Evolutionary conservation across 2,797 vertebrate species (phyloP).

Genomic region (Cryptoprocta ferox): DNA sequence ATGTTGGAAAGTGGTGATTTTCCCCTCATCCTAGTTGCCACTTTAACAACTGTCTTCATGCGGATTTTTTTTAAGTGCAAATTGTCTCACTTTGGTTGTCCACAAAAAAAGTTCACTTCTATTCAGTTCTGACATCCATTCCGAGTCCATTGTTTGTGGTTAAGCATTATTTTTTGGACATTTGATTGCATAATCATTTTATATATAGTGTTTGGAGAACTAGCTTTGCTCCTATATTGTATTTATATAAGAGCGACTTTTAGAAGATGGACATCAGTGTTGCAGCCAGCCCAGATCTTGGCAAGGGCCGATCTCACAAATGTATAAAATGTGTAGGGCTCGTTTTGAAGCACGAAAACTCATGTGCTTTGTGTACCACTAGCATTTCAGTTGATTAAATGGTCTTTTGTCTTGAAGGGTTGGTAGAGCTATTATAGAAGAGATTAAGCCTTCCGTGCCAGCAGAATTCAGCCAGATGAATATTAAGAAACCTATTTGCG

Average conservation of each 20-base stretch:
- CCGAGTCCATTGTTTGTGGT: constrained; percentile 22
- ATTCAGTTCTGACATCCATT: not conserved
- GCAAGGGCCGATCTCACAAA: not conserved
- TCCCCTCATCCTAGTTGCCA: not conserved
- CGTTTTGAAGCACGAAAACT: not conserved
- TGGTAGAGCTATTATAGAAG: not conserved
- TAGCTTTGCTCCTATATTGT: not conserved
- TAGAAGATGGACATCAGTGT: not conserved
- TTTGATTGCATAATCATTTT: not conserved
- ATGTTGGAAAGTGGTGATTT: not conserved
- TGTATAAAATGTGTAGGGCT: not conserved
- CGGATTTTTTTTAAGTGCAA: not conserved
- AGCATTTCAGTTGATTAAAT: not conserved
- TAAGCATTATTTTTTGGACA: not conserved
- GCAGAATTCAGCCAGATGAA: not conserved
- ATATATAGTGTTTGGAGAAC: not conserved
- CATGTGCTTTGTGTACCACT: not conserved
- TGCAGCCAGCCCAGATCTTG: not conserved
- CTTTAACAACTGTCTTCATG: not conserved
- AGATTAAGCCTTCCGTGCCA: not conserved
- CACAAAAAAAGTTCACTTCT: not conserved
- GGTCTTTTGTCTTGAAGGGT: not conserved
- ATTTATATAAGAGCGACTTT: not conserved
- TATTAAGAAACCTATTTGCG: not conserved
- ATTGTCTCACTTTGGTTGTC: constrained; percentile 8